Base-by-base conservation (phyloP, 35 echinoderm and acorn worm species). In the Eucidaris tribuloides region DNA sequence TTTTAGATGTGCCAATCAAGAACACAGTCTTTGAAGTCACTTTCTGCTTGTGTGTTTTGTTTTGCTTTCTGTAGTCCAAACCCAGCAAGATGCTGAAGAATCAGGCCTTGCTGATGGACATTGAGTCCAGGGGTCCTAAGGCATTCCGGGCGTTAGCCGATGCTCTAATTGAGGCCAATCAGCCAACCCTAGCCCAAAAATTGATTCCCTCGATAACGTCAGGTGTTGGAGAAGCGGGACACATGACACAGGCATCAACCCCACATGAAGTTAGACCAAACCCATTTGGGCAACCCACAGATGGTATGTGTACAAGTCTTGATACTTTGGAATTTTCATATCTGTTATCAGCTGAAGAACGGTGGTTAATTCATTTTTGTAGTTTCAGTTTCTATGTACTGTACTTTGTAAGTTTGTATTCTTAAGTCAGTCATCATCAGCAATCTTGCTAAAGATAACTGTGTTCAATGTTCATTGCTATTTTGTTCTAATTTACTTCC, bases 121-220 rank as follows among this genome's bases (percentile, higher is more conserved):
- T 97, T 45, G 94, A 97, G 64, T 92, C 86, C 2, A 71, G 94
- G 35, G 94, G 94, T 15, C 89, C 89, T 15, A 85, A 62, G 29
- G 89, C 94, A 11, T 97, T 79, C 43, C 27, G 15, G 40, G 86
- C 85, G 3, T 89, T 97, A 34, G n/a, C 85, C 2, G 42, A 65
- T 2, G 42, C 85, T 20, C 58, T 97, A 19, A 63, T 77, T 17
- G 82, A 60, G 9, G 71, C 90, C 23, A 87, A 91, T 7, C 85
- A 92, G 23, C 64, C 36, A 7, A 19, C 81, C 55, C 45, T 97
- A 19, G 94, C 94, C 9, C 44, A 89, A 11, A 24, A 35, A n/a
- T 54, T 93, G 56, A 81, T 49, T 5, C 38, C 61, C 4, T 62
- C 45, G 82, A n/a, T n/a, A n/a, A n/a, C n/a, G n/a, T n/a, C n/a